These are phyloP conservation scores for Apostichopus californicus DNA, from an alignment of 35 echinoderm and acorn worm species.

Conservation along the genomic window DNA sequence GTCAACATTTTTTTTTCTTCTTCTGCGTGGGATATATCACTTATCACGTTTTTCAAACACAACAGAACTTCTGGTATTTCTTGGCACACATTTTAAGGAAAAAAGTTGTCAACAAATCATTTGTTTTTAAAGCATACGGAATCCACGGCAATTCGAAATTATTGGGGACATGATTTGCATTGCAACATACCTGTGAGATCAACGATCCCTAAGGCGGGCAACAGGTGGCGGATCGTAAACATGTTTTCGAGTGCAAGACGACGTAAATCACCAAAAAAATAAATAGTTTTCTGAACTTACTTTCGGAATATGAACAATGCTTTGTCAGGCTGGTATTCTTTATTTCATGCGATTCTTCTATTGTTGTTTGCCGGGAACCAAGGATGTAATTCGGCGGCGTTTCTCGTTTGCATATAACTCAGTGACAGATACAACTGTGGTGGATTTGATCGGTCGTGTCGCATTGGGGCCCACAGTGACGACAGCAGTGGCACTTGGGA, in stretches of 20 bases:
- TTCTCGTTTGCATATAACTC: background rate
- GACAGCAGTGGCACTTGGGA: no score
- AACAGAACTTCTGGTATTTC: background rate
- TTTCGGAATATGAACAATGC: background rate
- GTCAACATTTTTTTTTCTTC: background rate
- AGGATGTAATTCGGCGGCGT: background rate
- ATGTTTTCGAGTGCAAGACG: slow-evolving; percentile 17
- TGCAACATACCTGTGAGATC: background rate
- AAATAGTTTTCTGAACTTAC: background rate
- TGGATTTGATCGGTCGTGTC: no score
- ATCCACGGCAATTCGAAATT: background rate
- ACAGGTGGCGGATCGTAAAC: slow-evolving; percentile 39
- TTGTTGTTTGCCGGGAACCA: background rate
- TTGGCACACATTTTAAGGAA: background rate
- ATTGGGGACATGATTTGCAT: slow-evolving; percentile 20
- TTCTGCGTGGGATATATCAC: background rate
- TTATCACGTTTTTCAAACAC: background rate
- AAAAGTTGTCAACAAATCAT: background rate
- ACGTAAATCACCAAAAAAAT: background rate
- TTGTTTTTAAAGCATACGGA: background rate
- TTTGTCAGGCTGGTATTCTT: background rate
- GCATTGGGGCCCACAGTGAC: no score
- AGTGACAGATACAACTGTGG: background rate
- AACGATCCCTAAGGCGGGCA: background rate
- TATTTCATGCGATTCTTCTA: background rate